Base-by-base conservation (phyloP, 2,797 vertebrate genomes). In the Crenuchus spilurus region DNA sequence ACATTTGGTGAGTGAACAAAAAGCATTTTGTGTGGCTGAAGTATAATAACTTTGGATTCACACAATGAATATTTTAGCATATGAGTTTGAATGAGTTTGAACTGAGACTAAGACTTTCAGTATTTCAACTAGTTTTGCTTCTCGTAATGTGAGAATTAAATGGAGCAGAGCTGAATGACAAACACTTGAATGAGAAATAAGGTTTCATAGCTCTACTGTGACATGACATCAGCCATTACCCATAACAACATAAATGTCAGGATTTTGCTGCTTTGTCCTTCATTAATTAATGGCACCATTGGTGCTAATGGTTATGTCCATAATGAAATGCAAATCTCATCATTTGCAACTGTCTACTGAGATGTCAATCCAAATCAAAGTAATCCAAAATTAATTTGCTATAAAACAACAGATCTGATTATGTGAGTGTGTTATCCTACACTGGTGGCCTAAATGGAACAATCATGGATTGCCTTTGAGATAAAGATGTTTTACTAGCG, bases 301-400 rank as follows among this genome's bases (percentile, higher is more conserved):
- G 30, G 37, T 49, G 9, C 70, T 44, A 63, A 30, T 57, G 37
- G 30, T 66, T 68, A 63, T 69, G 66, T 76, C 74, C 51, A 39
- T 76, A 80, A 76, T 65, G 35, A 80, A 79, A 72, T 66, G 52
- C 74, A 78, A 74, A 61, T 58, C 72, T 78, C 66, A 44, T 48
- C 69, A 62, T 76, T 79, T 70, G 52, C 49, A 69, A 65, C 60
- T 75, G 72, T 77, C 64, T 79, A 63, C 48, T 41, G 49, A 33
- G 64, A 69, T 39, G 62, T 63, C 62, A 66, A 74, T 78, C 58
- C 57, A 70, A 65, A 60, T 70, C 24, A 76, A 66, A 57, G 51
- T 44, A 69, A 63, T 64, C 33, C 58, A 28, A 51, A 72, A 72
- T 8, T 49, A 30, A 72, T 76, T 51, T 77, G 39, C 20, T 28